Evolutionary conservation across 2,113 vertebrate genomes (phyloP).

Genomic region (Blennius ocellaris): DNA sequence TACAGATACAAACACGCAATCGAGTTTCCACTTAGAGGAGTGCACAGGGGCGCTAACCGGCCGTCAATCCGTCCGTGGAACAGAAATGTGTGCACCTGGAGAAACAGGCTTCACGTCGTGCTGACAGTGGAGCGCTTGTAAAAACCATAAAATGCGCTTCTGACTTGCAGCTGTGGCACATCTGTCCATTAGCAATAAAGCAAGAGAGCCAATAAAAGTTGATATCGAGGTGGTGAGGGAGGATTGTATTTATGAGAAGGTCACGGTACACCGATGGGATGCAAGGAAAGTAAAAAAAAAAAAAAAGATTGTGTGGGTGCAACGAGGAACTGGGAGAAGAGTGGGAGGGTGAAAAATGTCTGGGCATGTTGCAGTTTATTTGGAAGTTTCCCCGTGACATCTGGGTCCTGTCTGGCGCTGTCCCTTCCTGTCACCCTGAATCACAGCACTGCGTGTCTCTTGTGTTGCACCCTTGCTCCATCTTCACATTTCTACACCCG

Average conservation of each 20-base stretch:
- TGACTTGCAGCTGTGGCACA: constrained; percentile 9
- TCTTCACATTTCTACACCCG: too few relatives aligned
- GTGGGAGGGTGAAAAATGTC: constrained; percentile 2
- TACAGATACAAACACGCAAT: constrained; percentile 21
- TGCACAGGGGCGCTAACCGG: constrained; percentile 1
- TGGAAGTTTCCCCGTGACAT: constrained; percentile 8
- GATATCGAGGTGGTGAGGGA: background rate
- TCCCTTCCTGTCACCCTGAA: background rate
- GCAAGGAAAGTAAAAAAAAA: background rate
- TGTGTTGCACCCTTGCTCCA: background rate
- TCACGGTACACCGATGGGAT: constrained; percentile 1
- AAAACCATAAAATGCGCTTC: constrained; percentile 39
- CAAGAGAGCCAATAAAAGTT: constrained; percentile 33
- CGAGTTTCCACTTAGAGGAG: constrained; percentile 31
- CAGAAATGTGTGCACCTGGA: constrained; percentile 43
- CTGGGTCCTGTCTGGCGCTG: constrained; percentile 25
- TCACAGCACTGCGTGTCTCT: background rate
- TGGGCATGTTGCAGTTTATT: constrained; percentile 1
- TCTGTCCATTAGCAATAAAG: constrained; percentile 36
- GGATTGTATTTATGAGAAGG: constrained; percentile 24
- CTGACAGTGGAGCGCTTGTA: constrained; percentile 35
- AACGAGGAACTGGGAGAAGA: background rate
- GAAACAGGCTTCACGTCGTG: constrained; percentile 19
- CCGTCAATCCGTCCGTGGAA: constrained; percentile 50
- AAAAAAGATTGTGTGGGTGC: background rate